Evolutionary conservation across 2,113 vertebrate genomes (phyloP), one percentile per base, ranked within the genome.

Genomic region (Tyrannus savana): DNA sequence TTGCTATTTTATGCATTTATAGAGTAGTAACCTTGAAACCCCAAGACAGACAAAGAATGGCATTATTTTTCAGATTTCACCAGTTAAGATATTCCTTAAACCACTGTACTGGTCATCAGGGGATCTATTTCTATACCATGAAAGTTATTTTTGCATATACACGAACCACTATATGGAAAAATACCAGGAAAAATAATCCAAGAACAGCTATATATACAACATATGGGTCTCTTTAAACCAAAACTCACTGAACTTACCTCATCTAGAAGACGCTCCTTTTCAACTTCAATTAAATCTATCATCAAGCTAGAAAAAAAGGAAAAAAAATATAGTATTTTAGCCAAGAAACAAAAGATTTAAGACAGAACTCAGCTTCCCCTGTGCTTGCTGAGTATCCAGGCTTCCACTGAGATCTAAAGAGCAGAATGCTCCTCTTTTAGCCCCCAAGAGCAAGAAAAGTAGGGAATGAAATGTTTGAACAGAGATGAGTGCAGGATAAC

Each of bases 231-330:
- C 77, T 66, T 81, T 25, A 39, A 82, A 6, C 17, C 41, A 41
- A 19, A 87, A 66, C 9, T 72, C 47, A 44, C 25, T 56, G 41
- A 69, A 73, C 23, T 53, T 98, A 99, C 99, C 98, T 99, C 98
- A 68, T 99, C 99, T 21, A 99, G 97, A 73, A 98, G 98, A 95
- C 98, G 98, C 19, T 98, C 98, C 96, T 99, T 99, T 96, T 99
- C 96, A 12, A 99, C 96, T 96, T 99, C 99, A 33, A 74, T 91
- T 67, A 99, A 58, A 91, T 99, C 98, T 80, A 99, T 98, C 92
- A 82, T 93, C 76, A 99, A 95, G 89, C 99, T 99, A 97, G 37
- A 28, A 66, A 82, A 90, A 88, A 67, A 39, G 19, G 64, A 39
- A 41, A 87, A 94, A 87, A 39, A 39, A 78, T 87, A 37, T 5